A percentile compares a stretch with the other conserved stretches of the same genome.
Conservation (phyloP, 2,113 vertebrate species). For the Macroglossus sobrinus region DNA sequence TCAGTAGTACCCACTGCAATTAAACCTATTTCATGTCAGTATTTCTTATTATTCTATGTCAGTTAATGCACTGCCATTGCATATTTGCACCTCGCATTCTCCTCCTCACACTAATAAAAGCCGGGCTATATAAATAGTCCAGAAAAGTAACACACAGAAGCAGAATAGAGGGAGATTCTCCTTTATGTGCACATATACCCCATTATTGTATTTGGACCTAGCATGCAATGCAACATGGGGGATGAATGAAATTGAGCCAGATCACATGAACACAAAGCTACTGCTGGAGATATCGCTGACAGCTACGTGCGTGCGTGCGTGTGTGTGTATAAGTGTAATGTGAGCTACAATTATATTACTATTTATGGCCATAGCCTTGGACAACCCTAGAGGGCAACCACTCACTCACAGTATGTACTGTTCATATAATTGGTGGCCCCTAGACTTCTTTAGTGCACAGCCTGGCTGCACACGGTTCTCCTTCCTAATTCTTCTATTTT, state of each 20-base stretch:
- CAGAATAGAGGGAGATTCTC: background rate
- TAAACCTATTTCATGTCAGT: background rate
- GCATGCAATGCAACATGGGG: rapidly evolving
- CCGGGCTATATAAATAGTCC: background rate
- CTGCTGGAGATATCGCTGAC: background rate
- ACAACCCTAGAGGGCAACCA: background rate
- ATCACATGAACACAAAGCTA: background rate
- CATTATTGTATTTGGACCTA: background rate
- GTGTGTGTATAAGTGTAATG: background rate
- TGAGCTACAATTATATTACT: background rate
- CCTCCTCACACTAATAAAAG: background rate
- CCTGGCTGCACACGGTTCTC: rapidly evolving
- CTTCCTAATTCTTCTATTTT: no score
- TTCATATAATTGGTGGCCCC: background rate
- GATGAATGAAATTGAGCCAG: background rate
- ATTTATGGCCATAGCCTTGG: background rate
- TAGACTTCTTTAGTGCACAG: rapidly evolving
- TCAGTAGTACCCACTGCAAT: background rate
- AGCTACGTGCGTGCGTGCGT: no score
- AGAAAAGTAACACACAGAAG: background rate
- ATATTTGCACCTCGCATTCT: background rate
- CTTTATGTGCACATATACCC: background rate
- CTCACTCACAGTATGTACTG: background rate
- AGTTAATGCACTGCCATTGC: background rate
- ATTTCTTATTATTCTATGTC: background rate